These are phyloP conservation scores for Creontiades dilutus DNA, from an alignment of 2,888 invertebrate genomes.

Conservation along the genomic window DNA sequence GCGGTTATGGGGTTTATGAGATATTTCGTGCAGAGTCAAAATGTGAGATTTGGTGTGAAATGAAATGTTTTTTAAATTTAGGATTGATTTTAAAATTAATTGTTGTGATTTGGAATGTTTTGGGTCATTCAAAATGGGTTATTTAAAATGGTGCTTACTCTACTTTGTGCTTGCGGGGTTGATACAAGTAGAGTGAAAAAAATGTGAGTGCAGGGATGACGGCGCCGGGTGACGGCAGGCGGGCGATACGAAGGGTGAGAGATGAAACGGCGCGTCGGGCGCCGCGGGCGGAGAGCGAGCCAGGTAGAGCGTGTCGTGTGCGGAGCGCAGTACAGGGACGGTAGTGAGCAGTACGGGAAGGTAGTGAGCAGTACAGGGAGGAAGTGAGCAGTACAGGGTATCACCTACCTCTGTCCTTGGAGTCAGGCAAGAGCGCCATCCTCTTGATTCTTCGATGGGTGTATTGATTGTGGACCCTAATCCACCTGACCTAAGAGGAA, in stretches of 20 bases:
- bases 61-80: too few relatives aligned
- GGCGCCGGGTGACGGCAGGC: conserved; percentile 26
- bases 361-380: neutral
- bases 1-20: too few relatives aligned
- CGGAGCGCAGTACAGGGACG: neutral
- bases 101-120: too few relatives aligned
- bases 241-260: conserved; percentile 36
- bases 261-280: conserved; percentile 8
- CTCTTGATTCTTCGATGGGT: conserved; percentile 71
- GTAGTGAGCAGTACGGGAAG: neutral
- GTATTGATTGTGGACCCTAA: conserved; percentile 70
- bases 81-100: too few relatives aligned
- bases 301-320: neutral
- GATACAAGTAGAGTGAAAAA: conserved; percentile 59
- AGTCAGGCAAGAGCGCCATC: conserved; percentile 65
- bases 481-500: conserved; percentile 70
- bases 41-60: too few relatives aligned
- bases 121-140: too few relatives aligned
- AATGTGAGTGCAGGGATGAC: conserved; percentile 14
- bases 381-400: conserved; percentile 20
- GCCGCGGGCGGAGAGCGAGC: conserved; percentile 28
- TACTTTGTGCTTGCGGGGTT: conserved; percentile 58
- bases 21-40: too few relatives aligned
- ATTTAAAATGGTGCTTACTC: neutral
- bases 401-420: conserved; percentile 68